Percentiles rank a stretch among this genome's conserved stretches.
phyloP scores from a whole-genome alignment of 2,888 invertebrate genomes.

The Pammene aurita region DNA sequence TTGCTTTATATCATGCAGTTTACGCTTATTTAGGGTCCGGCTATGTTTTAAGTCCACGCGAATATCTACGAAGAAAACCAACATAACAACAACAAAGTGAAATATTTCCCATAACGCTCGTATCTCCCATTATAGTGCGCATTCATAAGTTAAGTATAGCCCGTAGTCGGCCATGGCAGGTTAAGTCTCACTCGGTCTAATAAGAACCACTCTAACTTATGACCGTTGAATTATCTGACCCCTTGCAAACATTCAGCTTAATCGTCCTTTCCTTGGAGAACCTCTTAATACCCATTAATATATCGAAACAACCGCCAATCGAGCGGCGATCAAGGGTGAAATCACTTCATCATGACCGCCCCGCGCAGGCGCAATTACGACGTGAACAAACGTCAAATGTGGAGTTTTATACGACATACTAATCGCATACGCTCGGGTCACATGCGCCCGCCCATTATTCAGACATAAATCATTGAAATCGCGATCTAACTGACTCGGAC shows the following conservation, averaged over 20 bases:
- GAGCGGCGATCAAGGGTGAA: slow-evolving; percentile 56
- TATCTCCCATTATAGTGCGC: slow-evolving; percentile 37
- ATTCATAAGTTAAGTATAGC: slow-evolving; percentile 42
- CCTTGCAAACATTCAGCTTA: slow-evolving; percentile 55
- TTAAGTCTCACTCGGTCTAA: slow-evolving; percentile 45
- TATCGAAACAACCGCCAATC: slow-evolving; percentile 57
- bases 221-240: slow-evolving; percentile 53
- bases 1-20: not conserved
- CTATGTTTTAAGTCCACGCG: not conserved
- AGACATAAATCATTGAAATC: slow-evolving; percentile 45
- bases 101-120: slow-evolving; percentile 40
- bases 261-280: slow-evolving; percentile 51
- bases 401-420: slow-evolving; percentile 50
- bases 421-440: slow-evolving; percentile 45
- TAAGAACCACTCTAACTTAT: slow-evolving; percentile 48
- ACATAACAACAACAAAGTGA: slow-evolving; percentile 38
- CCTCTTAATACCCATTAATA: slow-evolving; percentile 60
- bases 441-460: slow-evolving; percentile 44
- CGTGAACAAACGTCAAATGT: slow-evolving; percentile 52
- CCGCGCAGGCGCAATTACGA: slow-evolving; percentile 56
- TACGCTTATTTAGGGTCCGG: too few relatives aligned
- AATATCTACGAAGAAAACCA: slow-evolving; percentile 19
- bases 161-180: slow-evolving; percentile 39
- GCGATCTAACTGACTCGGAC: slow-evolving; percentile 43
- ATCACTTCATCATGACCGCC: slow-evolving; percentile 63